Conservation (phyloP, 2,797 vertebrate species). For the Myotis daubentonii region DNA sequence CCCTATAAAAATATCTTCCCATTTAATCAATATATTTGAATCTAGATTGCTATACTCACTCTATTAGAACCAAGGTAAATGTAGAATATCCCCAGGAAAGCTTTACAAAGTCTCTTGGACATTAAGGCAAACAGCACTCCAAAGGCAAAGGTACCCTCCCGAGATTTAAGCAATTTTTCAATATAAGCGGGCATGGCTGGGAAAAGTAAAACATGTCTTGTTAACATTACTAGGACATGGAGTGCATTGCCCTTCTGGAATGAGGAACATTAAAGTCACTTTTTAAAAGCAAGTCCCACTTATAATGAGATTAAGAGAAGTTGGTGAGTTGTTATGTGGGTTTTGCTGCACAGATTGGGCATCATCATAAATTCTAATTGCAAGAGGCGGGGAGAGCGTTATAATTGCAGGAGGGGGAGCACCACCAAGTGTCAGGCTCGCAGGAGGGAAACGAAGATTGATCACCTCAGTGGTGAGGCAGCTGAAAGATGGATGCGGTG, state of each 20-base stretch:
- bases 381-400: background rate
- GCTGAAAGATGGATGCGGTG: background rate
- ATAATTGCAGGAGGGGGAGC: background rate
- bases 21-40: background rate
- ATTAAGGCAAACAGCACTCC: background rate
- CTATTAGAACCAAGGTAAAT: background rate
- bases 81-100: background rate
- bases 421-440: background rate
- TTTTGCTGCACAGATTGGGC: background rate
- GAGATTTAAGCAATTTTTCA: constrained; percentile 28
- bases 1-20: background rate
- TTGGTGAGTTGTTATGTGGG: background rate
- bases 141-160: background rate
- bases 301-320: constrained; percentile 5
- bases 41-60: background rate
- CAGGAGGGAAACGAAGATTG: constrained; percentile 19
- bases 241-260: background rate
- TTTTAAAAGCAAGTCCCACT: background rate
- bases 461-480: background rate
- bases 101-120: background rate
- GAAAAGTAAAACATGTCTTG: background rate
- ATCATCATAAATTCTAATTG: constrained; percentile 53
- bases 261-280: background rate
- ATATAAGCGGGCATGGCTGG: background rate
- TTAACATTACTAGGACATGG: background rate